A percentile compares a stretch with the other conserved stretches of the same genome.
Evolutionary conservation across 2,888 invertebrate species (phyloP).

Genomic region (Steinernema hermaphroditum): DNA sequence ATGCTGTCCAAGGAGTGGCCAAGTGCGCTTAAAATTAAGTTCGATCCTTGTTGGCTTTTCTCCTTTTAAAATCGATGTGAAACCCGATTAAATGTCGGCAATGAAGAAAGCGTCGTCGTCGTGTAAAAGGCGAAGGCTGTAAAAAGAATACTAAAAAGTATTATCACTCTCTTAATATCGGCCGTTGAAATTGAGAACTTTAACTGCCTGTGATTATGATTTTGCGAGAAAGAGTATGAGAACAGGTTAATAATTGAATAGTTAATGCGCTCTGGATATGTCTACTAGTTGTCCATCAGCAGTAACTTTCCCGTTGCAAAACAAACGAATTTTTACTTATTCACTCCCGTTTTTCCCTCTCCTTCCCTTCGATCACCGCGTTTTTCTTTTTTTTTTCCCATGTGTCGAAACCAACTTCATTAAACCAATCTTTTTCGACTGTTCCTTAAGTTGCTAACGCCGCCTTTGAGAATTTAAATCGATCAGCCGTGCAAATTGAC

Average conservation of each 20-base stretch:
- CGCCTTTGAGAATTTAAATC: background rate
- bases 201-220: too few relatives aligned
- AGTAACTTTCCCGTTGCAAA: conserved; percentile 29
- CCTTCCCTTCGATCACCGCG: too few relatives aligned
- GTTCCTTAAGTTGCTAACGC: background rate
- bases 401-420: too few relatives aligned
- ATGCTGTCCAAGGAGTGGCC: background rate
- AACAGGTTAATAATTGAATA: conserved; percentile 29
- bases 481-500: background rate
- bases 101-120: background rate
- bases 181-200: too few relatives aligned
- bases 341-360: background rate
- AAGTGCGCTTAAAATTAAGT: conserved; percentile 27
- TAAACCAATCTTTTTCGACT: background rate
- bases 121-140: background rate
- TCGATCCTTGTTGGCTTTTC: conserved; percentile 26
- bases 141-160: too few relatives aligned
- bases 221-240: background rate
- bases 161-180: too few relatives aligned
- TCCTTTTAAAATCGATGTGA: conserved; percentile 28
- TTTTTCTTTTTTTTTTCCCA: too few relatives aligned
- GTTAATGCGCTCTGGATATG: conserved; percentile 6
- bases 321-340: conserved; percentile 26
- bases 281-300: conserved; percentile 26
- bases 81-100: conserved; percentile 30